phyloP scores from a whole-genome alignment of 2,113 vertebrate species.

The Gallinago paraguaiae region DNA sequence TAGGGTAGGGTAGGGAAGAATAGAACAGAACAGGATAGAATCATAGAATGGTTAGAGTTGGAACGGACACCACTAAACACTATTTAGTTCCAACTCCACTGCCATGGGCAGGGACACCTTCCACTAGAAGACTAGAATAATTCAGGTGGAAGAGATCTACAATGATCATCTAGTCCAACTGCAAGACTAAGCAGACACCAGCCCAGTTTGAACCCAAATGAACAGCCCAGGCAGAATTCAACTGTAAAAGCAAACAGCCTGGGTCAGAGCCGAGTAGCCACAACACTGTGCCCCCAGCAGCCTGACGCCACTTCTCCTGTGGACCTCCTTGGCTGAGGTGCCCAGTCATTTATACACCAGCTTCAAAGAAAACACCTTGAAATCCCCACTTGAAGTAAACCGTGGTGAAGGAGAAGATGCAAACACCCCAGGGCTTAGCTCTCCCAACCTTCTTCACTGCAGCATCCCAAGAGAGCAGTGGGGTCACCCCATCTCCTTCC shows the following conservation, averaged over 20 bases:
- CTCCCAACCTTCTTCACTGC: background rate
- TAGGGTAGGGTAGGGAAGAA: background rate
- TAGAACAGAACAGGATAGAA: background rate
- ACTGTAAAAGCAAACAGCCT: background rate
- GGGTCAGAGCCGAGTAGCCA: background rate
- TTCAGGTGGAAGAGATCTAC: background rate
- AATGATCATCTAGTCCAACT: background rate
- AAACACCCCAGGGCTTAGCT: background rate
- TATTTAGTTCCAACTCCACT: background rate
- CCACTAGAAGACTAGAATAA: background rate
- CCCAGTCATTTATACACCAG: background rate
- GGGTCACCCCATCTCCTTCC: background rate
- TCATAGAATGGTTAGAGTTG: background rate
- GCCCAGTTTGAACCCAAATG: background rate
- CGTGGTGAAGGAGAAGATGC: background rate
- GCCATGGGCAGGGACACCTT: background rate
- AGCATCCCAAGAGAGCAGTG: accelerated
- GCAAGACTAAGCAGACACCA: background rate
- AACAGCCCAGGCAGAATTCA: background rate
- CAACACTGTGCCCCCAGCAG: background rate
- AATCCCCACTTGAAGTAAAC: background rate
- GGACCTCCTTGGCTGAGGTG: background rate
- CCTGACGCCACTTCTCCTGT: background rate
- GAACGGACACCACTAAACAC: background rate
- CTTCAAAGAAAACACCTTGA: background rate